Conservation (phyloP, 1,140 invertebrate species). For the Hermetia illucens region DNA sequence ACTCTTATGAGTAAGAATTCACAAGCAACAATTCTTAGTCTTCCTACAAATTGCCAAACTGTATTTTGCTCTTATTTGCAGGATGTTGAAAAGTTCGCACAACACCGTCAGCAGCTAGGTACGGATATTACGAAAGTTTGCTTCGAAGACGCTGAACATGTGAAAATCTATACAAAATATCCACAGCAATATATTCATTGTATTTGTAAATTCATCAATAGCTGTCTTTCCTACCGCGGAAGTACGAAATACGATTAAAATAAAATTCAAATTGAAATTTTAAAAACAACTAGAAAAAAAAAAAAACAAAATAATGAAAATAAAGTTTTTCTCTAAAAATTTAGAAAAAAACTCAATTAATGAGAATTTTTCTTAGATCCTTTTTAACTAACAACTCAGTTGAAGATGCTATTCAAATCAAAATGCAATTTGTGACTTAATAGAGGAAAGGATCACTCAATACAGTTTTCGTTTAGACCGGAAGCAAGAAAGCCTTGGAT, state of each 20-base stretch:
- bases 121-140: constrained; percentile 42
- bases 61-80: constrained; percentile 16
- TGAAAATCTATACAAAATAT: constrained; percentile 48
- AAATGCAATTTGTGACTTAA: no score
- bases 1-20: background rate
- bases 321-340: no score
- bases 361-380: no score
- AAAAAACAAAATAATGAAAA: no score
- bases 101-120: constrained; percentile 39
- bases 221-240: constrained; percentile 30
- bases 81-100: constrained; percentile 46
- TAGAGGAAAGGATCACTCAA: no score
- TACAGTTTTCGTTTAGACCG: no score
- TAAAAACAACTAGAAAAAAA: no score
- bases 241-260: background rate
- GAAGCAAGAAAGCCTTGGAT: no score
- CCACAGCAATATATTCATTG: constrained; percentile 44
- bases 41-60: background rate
- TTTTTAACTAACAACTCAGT: no score
- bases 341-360: no score
- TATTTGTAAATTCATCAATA: constrained; percentile 43
- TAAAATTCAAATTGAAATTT: no score
- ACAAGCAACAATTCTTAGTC: background rate
- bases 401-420: no score
- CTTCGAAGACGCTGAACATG: constrained; percentile 54